phyloP scores from a whole-genome alignment of 2,113 vertebrate species.

The Ameiurus melas region DNA sequence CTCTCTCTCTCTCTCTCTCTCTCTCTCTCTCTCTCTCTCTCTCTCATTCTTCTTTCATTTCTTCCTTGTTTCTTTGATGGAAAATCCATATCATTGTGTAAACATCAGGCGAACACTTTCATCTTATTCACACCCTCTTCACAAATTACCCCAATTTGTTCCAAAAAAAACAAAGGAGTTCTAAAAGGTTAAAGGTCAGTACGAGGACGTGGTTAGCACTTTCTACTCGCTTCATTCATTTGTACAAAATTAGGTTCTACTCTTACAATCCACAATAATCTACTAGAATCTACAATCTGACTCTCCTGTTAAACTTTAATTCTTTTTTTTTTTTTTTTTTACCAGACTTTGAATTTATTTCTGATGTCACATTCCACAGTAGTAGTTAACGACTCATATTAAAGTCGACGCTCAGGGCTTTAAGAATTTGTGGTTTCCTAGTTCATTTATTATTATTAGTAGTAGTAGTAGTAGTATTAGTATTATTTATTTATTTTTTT shows the following conservation, averaged over 20 bases:
- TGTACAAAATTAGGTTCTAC: background rate
- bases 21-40: constrained; percentile 1
- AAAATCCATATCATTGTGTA: constrained; percentile 30
- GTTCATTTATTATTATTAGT: too few relatives aligned
- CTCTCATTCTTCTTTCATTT: background rate
- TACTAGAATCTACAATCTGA: too few relatives aligned
- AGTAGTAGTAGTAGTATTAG: too few relatives aligned
- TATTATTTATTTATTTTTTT: too few relatives aligned
- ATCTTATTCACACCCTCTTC: background rate
- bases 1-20: background rate
- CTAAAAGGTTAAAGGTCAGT: background rate
- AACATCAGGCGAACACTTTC: background rate
- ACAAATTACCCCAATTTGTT: background rate
- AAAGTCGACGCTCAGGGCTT: too few relatives aligned
- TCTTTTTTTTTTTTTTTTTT: too few relatives aligned
- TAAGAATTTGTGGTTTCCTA: too few relatives aligned
- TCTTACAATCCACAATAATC: too few relatives aligned
- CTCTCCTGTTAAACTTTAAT: background rate
- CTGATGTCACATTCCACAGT: too few relatives aligned
- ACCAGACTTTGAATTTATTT: too few relatives aligned
- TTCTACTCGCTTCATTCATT: background rate
- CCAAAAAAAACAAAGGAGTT: background rate
- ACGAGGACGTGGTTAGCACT: background rate
- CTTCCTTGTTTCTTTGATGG: constrained; percentile 14
- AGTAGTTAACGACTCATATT: too few relatives aligned